A percentile compares a stretch with the other conserved stretches of the same genome.
Conservation (phyloP, 2,888 invertebrate species). For the Strigamia maritima region DNA sequence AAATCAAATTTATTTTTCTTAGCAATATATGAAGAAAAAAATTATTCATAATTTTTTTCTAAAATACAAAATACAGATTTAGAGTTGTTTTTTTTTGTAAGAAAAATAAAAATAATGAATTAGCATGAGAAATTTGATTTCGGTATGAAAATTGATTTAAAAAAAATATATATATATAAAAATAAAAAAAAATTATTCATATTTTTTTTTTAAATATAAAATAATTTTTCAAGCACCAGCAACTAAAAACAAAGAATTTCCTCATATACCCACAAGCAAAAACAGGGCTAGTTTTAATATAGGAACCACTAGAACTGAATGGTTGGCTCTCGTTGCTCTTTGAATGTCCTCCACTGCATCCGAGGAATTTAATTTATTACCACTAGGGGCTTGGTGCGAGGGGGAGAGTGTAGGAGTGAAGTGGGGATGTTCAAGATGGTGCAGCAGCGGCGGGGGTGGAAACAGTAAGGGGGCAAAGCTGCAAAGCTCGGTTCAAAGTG, state of each 20-base stretch:
- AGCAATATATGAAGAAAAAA: no score
- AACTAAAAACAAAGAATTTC: neutral
- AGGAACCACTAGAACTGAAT: neutral
- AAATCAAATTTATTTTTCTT: no score
- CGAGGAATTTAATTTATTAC: constrained; percentile 20
- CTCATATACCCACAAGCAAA: neutral
- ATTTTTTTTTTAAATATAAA: no score
- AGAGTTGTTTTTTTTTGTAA: no score
- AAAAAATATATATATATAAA: no score
- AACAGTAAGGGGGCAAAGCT: neutral
- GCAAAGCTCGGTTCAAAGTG: neutral
- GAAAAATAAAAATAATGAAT: no score
- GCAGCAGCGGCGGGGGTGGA: neutral
- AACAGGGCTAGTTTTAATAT: neutral
- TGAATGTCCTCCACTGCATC: neutral
- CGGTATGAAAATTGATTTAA: no score
- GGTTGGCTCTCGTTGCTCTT: constrained; percentile 7
- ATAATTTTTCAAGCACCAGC: no score
- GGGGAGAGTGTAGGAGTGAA: neutral
- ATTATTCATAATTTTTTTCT: no score
- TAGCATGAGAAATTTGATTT: no score
- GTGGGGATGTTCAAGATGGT: constrained; percentile 1
- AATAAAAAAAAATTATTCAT: no score
- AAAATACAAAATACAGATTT: no score
- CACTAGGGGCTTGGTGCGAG: neutral